These are phyloP conservation scores for Peromyscus melanophrys DNA, from an alignment of 2,797 vertebrate species.

Conservation along the genomic window DNA sequence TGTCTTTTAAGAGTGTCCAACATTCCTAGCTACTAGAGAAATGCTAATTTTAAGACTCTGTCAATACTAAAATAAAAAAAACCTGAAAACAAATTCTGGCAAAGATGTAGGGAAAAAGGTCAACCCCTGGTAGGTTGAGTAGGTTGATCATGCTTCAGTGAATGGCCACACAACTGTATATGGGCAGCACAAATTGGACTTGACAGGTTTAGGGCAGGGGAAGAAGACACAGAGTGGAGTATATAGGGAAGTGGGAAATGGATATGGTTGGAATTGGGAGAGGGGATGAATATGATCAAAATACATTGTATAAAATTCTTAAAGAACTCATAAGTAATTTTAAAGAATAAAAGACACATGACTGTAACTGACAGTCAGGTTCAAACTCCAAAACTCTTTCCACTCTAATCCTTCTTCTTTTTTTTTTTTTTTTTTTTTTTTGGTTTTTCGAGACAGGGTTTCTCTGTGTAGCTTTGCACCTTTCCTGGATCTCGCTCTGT, in stretches of 20 bases:
- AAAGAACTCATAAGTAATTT: not conserved
- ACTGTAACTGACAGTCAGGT: not conserved
- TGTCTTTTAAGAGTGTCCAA: not conserved
- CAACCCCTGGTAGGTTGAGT: no score
- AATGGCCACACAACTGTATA: no score
- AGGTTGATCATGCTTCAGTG: not conserved
- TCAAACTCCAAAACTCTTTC: not conserved
- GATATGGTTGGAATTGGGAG: not conserved
- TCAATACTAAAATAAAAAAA: not conserved
- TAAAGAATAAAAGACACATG: not conserved
- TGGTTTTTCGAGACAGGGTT: no score
- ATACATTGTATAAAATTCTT: no score
- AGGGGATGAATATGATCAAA: no score
- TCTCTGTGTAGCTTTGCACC: no score
- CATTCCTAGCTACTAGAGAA: not conserved
- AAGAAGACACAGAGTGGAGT: not conserved
- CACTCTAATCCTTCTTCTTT: no score
- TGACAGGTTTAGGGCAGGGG: not conserved
- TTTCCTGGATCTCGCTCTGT: no score
- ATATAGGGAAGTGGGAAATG: not conserved
- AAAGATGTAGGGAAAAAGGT: not conserved
- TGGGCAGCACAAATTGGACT: not conserved
- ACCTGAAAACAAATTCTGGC: not conserved
- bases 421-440: no score
- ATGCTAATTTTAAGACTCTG: not conserved